Base-by-base conservation (phyloP, 2,797 vertebrate genomes). In the Mus minutoides region DNA sequence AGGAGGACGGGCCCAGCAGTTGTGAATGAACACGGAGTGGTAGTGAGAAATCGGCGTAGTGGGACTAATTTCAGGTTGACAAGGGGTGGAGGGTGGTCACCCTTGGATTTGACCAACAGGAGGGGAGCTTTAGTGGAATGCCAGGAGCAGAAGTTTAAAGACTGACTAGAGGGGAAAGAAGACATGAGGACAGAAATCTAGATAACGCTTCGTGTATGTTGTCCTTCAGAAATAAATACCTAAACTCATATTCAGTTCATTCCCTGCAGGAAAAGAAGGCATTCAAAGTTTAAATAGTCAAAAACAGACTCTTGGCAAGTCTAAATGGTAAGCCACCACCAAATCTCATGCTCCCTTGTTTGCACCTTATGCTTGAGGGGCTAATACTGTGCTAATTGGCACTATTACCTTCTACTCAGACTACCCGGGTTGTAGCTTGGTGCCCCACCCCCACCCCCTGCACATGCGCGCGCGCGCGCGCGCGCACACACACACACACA, bases 61-160 rank as follows among this genome's bases (percentile, higher is more conserved):
- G 3, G 29, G 22, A 1, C 10, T 3, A 31, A 86, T 21, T 52
- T 52, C 43, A 69, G 43, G 3, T 22, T 2, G 31, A 0, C 17
- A 64, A 64, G 22, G 6, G 21, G 64, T 3, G 1, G 12, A 16
- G 64, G 49, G 4, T 0, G 22, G 19, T 31, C 1, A 2, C n/a
- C 52, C 9, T 17, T n/a, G 3, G 34, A 22, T 37, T 77, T 24
- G 1, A 2, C 26, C 3, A 54, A 56, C 49, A 46, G 56, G 31
- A 77, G n/a, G 54, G 52, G 58, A 16, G 40, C 40, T 83, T 64
- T 16, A 58, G 62, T 82, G 60, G 16, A 0, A 0, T 21, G 19
- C 6, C 26, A 43, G 58, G 13, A 67, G 2, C 75, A 71, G 60
- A 49, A 60, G 40, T 75, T 52, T 75, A 40, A 43, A 82, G 89